These are phyloP conservation scores for Drosophila tani DNA, from an alignment of 1,140 invertebrate species.

Conservation along the genomic window DNA sequence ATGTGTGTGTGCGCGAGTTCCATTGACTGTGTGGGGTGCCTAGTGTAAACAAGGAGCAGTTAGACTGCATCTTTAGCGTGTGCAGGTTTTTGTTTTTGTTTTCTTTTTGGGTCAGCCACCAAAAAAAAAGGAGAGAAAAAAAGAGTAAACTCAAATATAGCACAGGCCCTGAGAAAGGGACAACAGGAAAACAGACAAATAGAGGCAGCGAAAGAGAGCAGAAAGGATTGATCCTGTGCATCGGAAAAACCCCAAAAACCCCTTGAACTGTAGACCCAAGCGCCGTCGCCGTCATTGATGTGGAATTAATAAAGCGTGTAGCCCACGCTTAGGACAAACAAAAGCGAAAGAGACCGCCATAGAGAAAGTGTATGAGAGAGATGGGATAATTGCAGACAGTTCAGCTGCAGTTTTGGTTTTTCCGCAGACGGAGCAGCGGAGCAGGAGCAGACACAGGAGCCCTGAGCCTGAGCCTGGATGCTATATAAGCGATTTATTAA, in stretches of 20 bases:
- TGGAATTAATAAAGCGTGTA: conserved; percentile 77
- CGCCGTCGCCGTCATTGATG: conserved; percentile 61
- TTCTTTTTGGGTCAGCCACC: conserved; percentile 47
- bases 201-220: background rate
- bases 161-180: background rate
- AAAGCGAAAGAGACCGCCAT: conserved; percentile 20
- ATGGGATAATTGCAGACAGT: conserved; percentile 44
- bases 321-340: conserved; percentile 63
- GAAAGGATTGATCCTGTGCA: background rate
- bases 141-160: conserved; percentile 32
- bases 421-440: conserved; percentile 29
- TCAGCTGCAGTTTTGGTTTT: conserved; percentile 60
- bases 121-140: conserved; percentile 18
- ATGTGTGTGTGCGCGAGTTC: conserved; percentile 10
- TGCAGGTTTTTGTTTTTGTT: conserved; percentile 25
- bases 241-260: conserved; percentile 12
- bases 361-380: conserved; percentile 19
- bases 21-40: conserved; percentile 13
- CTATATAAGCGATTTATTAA: conserved; percentile 82
- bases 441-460: conserved; percentile 3
- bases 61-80: conserved; percentile 38
- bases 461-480: conserved; percentile 40
- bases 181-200: conserved; percentile 2
- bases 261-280: conserved; percentile 66
- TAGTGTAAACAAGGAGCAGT: conserved; percentile 57